phyloP scores from a whole-genome alignment of 1,140 invertebrate genomes.

The Drosophila bocki region DNA sequence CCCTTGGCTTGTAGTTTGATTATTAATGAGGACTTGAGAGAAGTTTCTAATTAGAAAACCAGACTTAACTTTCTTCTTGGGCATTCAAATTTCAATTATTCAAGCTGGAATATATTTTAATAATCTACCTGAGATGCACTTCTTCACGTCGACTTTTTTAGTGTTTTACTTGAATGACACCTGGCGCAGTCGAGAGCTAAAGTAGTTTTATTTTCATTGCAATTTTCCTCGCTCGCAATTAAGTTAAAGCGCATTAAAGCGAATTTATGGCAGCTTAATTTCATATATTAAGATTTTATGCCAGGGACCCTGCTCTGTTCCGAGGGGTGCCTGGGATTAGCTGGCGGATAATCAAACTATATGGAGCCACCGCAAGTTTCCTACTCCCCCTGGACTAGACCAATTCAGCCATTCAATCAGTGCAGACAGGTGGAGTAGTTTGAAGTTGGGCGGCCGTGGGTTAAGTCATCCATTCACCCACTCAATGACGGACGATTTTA shows the following conservation, averaged over 20 bases:
- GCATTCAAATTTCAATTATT: conserved; percentile 67
- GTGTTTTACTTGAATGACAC: conserved; percentile 54
- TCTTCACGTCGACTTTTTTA: conserved; percentile 41
- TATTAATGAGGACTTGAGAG: conserved; percentile 78
- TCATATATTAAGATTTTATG: conserved; percentile 84
- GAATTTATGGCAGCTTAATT: conserved; percentile 84
- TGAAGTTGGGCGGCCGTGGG: conserved; percentile 15
- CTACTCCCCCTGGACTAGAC: background rate
- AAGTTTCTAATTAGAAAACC: conserved; percentile 74
- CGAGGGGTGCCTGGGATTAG: conserved; percentile 54
- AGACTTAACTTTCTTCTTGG: conserved; percentile 2
- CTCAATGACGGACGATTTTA: conserved; percentile 62
- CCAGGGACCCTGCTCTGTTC: conserved; percentile 2
- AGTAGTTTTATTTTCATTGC: conserved; percentile 76
- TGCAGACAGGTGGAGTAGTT: conserved; percentile 55
- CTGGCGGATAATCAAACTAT: conserved; percentile 62
- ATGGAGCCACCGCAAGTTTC: conserved; percentile 43
- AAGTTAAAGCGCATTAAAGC: conserved; percentile 82
- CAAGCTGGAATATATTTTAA: conserved; percentile 70
- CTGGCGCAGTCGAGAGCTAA: conserved; percentile 37
- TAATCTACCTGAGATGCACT: conserved; percentile 73
- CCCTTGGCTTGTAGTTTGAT: conserved; percentile 27
- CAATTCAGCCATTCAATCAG: conserved; percentile 65
- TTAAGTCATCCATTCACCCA: conserved; percentile 60
- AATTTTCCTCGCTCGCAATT: conserved; percentile 70